Evolutionary conservation across 2,113 vertebrate species (phyloP).

Genomic region (Myrmecophaga tridactyla): DNA sequence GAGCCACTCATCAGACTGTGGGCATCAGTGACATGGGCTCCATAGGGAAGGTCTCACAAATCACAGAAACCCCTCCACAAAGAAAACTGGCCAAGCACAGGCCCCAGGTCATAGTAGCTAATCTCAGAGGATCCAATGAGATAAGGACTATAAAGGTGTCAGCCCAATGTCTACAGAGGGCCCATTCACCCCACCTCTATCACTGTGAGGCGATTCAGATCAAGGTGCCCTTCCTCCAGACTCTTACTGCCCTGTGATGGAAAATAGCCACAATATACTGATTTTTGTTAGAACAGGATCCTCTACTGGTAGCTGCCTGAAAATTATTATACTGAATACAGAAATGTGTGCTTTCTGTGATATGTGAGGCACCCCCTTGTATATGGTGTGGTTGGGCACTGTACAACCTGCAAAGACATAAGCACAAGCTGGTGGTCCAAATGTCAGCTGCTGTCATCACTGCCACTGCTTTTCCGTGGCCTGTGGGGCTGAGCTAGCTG

Average conservation of each 20-base stretch:
- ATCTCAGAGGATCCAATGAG: not conserved
- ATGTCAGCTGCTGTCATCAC: not conserved
- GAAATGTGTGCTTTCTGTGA: not conserved
- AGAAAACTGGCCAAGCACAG: not conserved
- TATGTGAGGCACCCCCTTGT: accelerated
- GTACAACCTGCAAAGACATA: not conserved
- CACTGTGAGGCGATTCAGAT: not conserved
- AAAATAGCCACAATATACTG: not conserved
- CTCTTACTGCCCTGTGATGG: not conserved
- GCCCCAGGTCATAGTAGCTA: not conserved
- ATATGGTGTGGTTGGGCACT: accelerated
- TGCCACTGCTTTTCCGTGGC: not conserved
- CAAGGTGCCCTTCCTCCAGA: not conserved
- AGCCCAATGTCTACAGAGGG: not conserved
- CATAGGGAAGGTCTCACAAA: not conserved
- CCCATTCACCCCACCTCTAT: accelerated
- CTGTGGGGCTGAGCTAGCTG: not conserved
- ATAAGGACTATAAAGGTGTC: not conserved
- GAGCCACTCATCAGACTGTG: too few species aligned
- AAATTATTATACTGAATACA: not conserved
- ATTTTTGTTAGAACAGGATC: not conserved
- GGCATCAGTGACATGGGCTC: not conserved
- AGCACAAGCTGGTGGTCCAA: not conserved
- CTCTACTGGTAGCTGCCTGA: not conserved
- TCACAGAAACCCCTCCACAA: not conserved